Evolutionary conservation across 1,140 invertebrate species (phyloP).

Genomic region (Bicyclus anynana): DNA sequence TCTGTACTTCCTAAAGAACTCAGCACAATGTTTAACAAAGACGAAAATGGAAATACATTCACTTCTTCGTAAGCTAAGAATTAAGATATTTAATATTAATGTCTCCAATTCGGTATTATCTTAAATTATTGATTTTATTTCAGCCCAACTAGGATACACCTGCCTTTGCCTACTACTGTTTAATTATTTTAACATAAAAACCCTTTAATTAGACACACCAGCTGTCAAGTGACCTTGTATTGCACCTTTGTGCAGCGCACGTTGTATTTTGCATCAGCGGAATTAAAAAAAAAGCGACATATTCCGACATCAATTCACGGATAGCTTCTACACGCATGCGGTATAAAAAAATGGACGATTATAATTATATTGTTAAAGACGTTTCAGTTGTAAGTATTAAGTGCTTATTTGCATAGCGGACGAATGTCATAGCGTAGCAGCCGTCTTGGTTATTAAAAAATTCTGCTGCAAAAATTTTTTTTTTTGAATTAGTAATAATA

Average conservation of each 20-base stretch:
- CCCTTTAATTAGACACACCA: slow-evolving; percentile 69
- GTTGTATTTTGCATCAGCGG: slow-evolving; percentile 51
- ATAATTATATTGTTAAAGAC: slow-evolving; percentile 29
- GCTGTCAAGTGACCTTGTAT: slow-evolving; percentile 62
- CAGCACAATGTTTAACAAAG: no score
- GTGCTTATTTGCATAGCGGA: slow-evolving; percentile 26
- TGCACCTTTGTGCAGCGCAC: slow-evolving; percentile 66
- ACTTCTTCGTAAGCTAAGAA: background rate
- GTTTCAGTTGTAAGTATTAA: slow-evolving; percentile 20
- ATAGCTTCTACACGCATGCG: slow-evolving; percentile 20
- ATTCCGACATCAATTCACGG: slow-evolving; percentile 50
- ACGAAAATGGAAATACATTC: no score
- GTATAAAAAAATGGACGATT: slow-evolving; percentile 19
- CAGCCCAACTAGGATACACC: slow-evolving; percentile 58
- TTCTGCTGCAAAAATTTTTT: background rate
- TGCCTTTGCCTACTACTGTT: slow-evolving; percentile 46
- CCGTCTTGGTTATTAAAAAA: background rate
- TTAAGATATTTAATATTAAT: slow-evolving; percentile 41
- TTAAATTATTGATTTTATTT: slow-evolving; percentile 68
- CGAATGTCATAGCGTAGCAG: slow-evolving; percentile 11
- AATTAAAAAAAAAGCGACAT: slow-evolving; percentile 51
- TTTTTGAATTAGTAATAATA: no score
- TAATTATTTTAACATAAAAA: slow-evolving; percentile 76
- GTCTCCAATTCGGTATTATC: slow-evolving; percentile 55
- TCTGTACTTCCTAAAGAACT: no score